A percentile compares a stretch with the other conserved stretches of the same genome.
Evolutionary conservation across 2,113 vertebrate species (phyloP).

Genomic region (Apistogramma diplotaenia): DNA sequence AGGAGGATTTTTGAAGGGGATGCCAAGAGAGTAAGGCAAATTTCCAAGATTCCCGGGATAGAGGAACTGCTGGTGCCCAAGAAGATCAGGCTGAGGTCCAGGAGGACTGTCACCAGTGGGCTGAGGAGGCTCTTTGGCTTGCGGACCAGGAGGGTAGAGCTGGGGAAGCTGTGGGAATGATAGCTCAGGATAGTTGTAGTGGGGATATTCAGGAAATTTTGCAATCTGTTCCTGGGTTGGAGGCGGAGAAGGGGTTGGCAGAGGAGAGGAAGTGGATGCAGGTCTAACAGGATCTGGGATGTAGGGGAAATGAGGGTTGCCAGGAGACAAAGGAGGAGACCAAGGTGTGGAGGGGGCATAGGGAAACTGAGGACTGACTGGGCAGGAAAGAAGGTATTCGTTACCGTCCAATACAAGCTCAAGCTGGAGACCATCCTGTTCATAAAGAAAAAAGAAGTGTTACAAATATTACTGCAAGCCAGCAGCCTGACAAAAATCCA

Average conservation of each 20-base stretch:
- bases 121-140: not conserved
- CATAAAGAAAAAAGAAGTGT: not conserved
- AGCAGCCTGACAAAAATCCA: not conserved
- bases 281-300: not conserved
- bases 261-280: not conserved
- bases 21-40: not conserved
- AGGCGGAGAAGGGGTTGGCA: not conserved
- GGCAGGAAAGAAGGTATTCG: constrained; percentile 65
- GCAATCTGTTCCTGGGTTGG: not conserved
- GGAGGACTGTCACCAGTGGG: not conserved
- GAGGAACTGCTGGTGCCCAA: not conserved
- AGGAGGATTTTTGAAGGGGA: not conserved
- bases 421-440: constrained; percentile 54
- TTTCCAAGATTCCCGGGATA: not conserved
- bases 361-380: not conserved
- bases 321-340: not conserved
- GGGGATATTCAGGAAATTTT: not conserved
- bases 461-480: not conserved
- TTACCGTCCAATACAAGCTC: constrained; percentile 41
- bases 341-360: not conserved
- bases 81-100: not conserved
- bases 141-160: constrained; percentile 9
- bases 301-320: not conserved
- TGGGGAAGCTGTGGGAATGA: constrained; percentile 19
- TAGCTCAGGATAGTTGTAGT: not conserved